A percentile compares a stretch with the other conserved stretches of the same genome.
Evolutionary conservation across 2,797 vertebrate species (phyloP).

Genomic region (Squalus acanthias): DNA sequence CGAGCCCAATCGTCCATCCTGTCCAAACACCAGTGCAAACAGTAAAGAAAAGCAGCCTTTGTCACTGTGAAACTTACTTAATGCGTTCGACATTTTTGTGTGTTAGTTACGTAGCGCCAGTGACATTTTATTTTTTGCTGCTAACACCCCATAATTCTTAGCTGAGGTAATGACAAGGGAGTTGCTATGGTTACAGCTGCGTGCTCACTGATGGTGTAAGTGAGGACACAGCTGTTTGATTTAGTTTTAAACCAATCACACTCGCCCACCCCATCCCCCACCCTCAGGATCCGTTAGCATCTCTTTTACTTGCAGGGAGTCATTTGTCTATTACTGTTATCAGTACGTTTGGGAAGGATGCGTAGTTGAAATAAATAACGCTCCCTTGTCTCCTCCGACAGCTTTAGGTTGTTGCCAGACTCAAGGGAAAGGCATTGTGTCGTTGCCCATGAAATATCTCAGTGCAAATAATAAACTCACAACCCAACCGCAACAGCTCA

Average conservation of each 20-base stretch:
- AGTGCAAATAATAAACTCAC: not conserved
- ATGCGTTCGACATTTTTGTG: not conserved
- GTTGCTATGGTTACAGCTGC: not conserved
- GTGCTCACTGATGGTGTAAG: not conserved
- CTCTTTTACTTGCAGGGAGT: not conserved
- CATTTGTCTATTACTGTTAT: too few species aligned
- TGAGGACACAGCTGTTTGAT: not conserved
- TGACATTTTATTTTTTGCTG: not conserved
- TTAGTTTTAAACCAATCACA: not conserved
- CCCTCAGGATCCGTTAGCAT: not conserved
- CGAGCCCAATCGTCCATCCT: not conserved
- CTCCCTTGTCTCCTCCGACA: not conserved
- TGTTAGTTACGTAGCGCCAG: not conserved
- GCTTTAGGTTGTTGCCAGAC: not conserved
- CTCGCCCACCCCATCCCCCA: not conserved
- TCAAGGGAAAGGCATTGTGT: not conserved
- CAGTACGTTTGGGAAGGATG: not conserved
- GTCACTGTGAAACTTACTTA: not conserved
- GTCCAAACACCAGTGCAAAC: not conserved
- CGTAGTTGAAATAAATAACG: not conserved
- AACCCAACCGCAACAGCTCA: not conserved
- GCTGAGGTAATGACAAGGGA: not conserved
- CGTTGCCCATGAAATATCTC: not conserved
- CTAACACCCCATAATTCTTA: not conserved
- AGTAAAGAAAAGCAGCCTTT: not conserved